These are phyloP conservation scores for Xerus rutilus DNA, from an alignment of 2,797 vertebrate species.

Conservation along the genomic window DNA sequence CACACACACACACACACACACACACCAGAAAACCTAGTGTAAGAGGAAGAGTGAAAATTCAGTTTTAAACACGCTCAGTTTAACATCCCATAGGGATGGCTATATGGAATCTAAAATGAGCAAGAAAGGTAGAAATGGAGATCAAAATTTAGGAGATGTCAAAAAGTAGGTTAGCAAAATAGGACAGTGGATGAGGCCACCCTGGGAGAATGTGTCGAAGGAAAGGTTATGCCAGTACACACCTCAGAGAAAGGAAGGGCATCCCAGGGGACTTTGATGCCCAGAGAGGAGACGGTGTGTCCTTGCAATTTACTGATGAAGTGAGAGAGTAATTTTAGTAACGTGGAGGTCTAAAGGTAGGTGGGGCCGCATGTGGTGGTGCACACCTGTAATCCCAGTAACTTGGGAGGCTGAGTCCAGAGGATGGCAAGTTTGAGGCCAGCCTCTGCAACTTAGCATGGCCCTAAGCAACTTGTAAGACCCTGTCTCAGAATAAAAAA, in stretches of 20 bases:
- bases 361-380: no score
- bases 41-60: not conserved
- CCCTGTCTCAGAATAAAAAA: no score
- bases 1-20: no score
- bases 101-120: not conserved
- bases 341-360: not conserved
- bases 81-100: not conserved
- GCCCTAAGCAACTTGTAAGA: no score
- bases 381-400: no score
- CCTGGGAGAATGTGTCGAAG: not conserved
- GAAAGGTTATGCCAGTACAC: no score
- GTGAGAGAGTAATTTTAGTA: not conserved
- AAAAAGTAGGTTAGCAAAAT: not conserved
- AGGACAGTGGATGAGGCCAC: not conserved
- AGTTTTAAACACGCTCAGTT: not conserved
- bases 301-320: not conserved
- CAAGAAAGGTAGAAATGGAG: not conserved
- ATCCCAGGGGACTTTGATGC: not conserved
- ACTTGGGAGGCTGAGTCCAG: no score
- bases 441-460: no score
- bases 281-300: not conserved
- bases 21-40: no score
- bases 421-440: no score
- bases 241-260: not conserved
- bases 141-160: not conserved